Evolutionary conservation across 2,113 vertebrate genomes (phyloP), one percentile per base, ranked within the genome.

Genomic region (Mystacornis crossleyi): DNA sequence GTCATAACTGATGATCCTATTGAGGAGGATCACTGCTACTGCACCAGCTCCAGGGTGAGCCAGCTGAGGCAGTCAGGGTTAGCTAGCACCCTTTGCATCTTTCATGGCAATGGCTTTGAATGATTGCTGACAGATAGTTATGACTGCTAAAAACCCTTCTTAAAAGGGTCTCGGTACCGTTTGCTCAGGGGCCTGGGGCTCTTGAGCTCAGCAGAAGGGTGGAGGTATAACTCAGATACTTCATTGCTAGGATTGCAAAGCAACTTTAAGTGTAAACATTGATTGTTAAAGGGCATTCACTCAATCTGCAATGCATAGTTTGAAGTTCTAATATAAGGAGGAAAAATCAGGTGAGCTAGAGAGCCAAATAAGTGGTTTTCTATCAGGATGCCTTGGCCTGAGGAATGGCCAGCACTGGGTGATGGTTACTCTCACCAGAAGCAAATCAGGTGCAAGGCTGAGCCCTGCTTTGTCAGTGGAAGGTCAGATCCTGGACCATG

Each of bases 381-480:
- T 57, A 6, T 18, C 13, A 55, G 20, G 34, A 43, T 51, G 60
- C 17, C 21, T 33, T 73, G 64, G 15, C 25, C 65, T 36, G 33
- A 34, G 38, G 53, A 50, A 54, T 10, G 17, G 29, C 11, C 45
- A 40, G 53, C 25, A 24, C n/a, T 31, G 0, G 0, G 8, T 42
- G 55, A 6, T 60, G n/a, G 17, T 42, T 50, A 13, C 13, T 75
- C 9, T 79, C 64, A 19, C 18, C 45, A 12, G 8, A 24, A 33
- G 34, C 25, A 81, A 73, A 54, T n/a, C 19, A 40, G 10, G 4
- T 28, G 47, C 33, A 61, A 61, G 6, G 2, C 38, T 79, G 12
- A 69, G 20, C 34, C 17, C 33, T 60, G 45, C 24, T 86, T 53
- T 62, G 20, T 6, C 8, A 8, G 15, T 38, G 45, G 36, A 40